These are phyloP conservation scores for Parambassis ranga DNA, from an alignment of 2,797 vertebrate species.

Conservation along the genomic window DNA sequence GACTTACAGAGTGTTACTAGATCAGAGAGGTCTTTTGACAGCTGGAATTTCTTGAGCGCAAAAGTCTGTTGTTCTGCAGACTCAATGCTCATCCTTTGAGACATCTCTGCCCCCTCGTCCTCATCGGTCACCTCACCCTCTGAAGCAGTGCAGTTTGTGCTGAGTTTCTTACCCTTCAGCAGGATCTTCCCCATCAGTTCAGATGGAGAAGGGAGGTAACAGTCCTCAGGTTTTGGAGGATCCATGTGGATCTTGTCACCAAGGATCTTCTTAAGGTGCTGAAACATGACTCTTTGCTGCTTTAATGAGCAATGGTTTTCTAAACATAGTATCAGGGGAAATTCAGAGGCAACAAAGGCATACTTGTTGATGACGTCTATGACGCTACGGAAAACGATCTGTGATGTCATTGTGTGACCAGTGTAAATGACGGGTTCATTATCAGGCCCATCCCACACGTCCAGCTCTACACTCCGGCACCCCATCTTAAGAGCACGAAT, in stretches of 20 bases:
- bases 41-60: slow-evolving; percentile 87
- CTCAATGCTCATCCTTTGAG: slow-evolving; percentile 88
- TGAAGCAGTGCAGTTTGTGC: slow-evolving; percentile 83
- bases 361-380: slow-evolving; percentile 98
- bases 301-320: slow-evolving; percentile 98
- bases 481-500: slow-evolving; percentile 98
- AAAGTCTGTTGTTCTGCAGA: slow-evolving; percentile 83
- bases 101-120: slow-evolving; percentile 98
- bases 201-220: slow-evolving; percentile 90
- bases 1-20: slow-evolving; percentile 96
- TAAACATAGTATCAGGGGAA: slow-evolving; percentile 92
- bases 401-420: slow-evolving; percentile 97
- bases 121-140: slow-evolving; percentile 98
- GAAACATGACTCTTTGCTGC: slow-evolving; percentile 96
- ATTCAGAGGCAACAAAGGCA: slow-evolving; percentile 94
- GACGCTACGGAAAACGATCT: slow-evolving; percentile 94
- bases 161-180: slow-evolving; percentile 94
- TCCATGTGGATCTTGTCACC: slow-evolving; percentile 89
- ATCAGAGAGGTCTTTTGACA: slow-evolving; percentile 96
- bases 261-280: slow-evolving; percentile 95
- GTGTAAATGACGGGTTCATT: slow-evolving; percentile 97
- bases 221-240: slow-evolving; percentile 87
- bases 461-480: slow-evolving; percentile 94
- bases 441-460: slow-evolving; percentile 96
- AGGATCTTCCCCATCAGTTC: slow-evolving; percentile 92